Evolutionary conservation across 2,888 invertebrate genomes (phyloP), one percentile per base, ranked within the genome.

Genomic region (Mantis religiosa): DNA sequence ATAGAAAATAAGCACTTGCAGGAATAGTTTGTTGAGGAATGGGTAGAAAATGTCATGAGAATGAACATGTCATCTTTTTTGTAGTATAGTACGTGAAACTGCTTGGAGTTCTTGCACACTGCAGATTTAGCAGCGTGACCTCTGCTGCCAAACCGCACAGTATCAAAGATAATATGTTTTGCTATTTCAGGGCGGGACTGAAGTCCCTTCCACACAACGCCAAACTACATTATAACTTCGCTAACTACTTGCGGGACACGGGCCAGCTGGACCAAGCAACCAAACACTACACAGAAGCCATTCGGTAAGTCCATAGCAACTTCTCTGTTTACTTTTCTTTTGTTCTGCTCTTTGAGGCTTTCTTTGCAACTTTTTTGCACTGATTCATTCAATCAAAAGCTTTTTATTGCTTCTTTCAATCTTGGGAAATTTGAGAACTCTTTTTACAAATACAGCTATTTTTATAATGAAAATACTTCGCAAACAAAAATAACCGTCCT

Each of bases 221-320:
- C 89, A 98, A 98, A 94, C 96, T 97, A 93, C 97, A 98, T 94
- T 98, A 97, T 94, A 98, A 98, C 94, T 97, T 96, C 92, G 98
- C 96, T 85, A 98, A 98, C 94, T 96, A 96, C 93, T 94, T 97
- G 91, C 95, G 97, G 92, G 97, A 98, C 93, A 94, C 95, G 84
- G 96, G 96, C 83, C 95, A 96, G 91, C 95, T 95, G 89, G 96
- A 96, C 91, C 94, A 95, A 90, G 97, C 98, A 34, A 95, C 96
- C 91, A 94, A 95, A 91, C 97, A 97, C 93, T 98, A 98, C 93
- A 95, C 95, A 91, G 95, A 95, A 92, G 97, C 98, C 47, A 93
- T 98, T 87, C 95, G 95, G 98, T 97, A 93, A 94, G 95, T 94
- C 90, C 82, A 84, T 71, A 71, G 20, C 6, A 71, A 15, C 25